Evolutionary conservation across 53 echinoderm and acorn worm genomes (phyloP).

Genomic region (Holothuria scabra): DNA sequence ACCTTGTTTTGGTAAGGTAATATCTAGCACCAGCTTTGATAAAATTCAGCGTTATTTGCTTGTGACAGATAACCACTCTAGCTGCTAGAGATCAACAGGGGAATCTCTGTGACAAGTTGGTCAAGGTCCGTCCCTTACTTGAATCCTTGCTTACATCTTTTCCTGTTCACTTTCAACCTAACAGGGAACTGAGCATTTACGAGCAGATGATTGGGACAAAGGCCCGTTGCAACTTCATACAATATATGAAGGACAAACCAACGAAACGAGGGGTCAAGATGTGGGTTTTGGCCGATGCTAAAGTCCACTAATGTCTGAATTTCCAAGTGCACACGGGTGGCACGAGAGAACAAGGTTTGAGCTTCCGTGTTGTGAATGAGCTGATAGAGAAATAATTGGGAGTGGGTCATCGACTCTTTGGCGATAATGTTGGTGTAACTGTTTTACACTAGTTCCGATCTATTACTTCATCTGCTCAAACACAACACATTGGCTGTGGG

Average conservation of each 20-base stretch:
- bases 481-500: too few relatives aligned
- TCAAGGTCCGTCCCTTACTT: slow-evolving; percentile 43
- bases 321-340: slow-evolving; percentile 33
- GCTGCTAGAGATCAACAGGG: too few relatives aligned
- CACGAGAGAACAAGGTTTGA: slow-evolving; percentile 32
- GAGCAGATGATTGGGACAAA: slow-evolving; percentile 39
- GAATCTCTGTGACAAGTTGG: slow-evolving; percentile 31
- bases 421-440: slow-evolving; percentile 28
- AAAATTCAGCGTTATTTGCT: too few relatives aligned
- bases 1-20: too few relatives aligned
- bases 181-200: slow-evolving; percentile 11
- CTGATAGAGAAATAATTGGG: slow-evolving; percentile 24
- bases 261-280: slow-evolving; percentile 28
- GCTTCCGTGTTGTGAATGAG: slow-evolving; percentile 40
- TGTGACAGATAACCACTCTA: too few relatives aligned
- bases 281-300: slow-evolving; percentile 14
- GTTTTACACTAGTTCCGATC: too few relatives aligned
- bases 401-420: background rate
- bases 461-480: too few relatives aligned
- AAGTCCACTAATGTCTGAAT: slow-evolving; percentile 9
- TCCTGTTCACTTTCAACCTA: slow-evolving; percentile 5
- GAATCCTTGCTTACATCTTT: slow-evolving; percentile 28
- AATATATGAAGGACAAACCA: slow-evolving; percentile 42
- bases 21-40: too few relatives aligned
- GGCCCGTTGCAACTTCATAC: slow-evolving; percentile 26